Evolutionary conservation across 1,140 invertebrate species (phyloP), one percentile per base, ranked within the genome.

Genomic region (Cotesia typhae): DNA sequence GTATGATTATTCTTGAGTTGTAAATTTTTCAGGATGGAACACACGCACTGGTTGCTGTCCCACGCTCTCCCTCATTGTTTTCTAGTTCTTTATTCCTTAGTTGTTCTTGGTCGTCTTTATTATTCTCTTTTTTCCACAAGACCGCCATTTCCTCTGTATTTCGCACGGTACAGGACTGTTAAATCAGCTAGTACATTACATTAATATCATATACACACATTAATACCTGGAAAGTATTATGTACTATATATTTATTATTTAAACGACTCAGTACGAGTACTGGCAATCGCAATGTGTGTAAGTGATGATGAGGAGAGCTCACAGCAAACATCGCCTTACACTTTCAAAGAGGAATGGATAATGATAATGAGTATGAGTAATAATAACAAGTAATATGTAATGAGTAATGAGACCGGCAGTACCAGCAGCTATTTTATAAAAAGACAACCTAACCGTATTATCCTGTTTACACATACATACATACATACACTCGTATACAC

Each of bases 61-160:
- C 75, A 76, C 75, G 75, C 75, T 76, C 75, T 76, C 72, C 72
- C 72, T 74, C 70, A 76, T 76, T 76, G 75, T 76, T 73, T 60
- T 41, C 67, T 38, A 35, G n/a, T 66, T 53, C 66, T 74, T 72
- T 47, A 47, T 47, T 9, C 41, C 28, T 28, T 28, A 28, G 28
- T 47, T 47, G 41, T 47, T 47, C 41, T 47, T 47, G 2, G 41
- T 47, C 41, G 41, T 47, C 41, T 47, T 47, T 47, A 47, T 47
- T 47, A 47, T 47, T 47, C 41, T 47, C 10, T 47, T 47, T 66
- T 76, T 71, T 71, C 52, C 52, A 71, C 38, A 52, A 67, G 55
- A 61, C 41, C 64, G 37, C 55, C 71, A 72, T 72, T 72, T 72
- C 71, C 71, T 67, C 37, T 71, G 14, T 35, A 28, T 71, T 47